Base-by-base conservation (phyloP, 2,113 vertebrate species). In the Tetrao urogallus region DNA sequence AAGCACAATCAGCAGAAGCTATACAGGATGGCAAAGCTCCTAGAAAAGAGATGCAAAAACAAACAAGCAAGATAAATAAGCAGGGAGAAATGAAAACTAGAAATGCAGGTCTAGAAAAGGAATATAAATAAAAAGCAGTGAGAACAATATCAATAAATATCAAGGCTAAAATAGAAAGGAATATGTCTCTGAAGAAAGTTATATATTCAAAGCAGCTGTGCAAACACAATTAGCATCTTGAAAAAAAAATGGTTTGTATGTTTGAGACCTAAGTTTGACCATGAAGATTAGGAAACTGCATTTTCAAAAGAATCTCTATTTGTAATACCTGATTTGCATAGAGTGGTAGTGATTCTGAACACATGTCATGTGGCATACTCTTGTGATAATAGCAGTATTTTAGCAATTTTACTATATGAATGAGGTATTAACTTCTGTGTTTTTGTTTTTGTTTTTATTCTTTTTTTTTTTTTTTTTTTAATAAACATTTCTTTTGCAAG, bases 381-480 rank as follows among this genome's bases (percentile, higher is more conserved):
- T 60, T 67, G 60, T 78, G 42, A 50, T 67, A 86, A 67, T 64
- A 56, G 38, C 24, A 73, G 28, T 93, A 88, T 92, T 92, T 92
- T 69, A 40, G 7, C 17, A 32, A 3, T 76, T 66, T 76, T 89
- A 36, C 69, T 85, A 25, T 5, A 30, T 80, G 20, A 4, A 83
- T 80, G 22, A 43, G 63, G 5, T 16, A 63, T 10, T 86, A 42
- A 34, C 30, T 88, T 34, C 52, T 73, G 4, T 3, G 3, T 28
- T 13, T 30, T 28, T 12, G 45, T 13, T 13, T 24, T 65, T 27
- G 28, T 7, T 42, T 10, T 38, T 38, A 36, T 36, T 36, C 36
- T 65, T 43, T 30, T 19, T 65, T 13, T 42, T 25, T 13, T 50
- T 25, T 50, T 6, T 65, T 60, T 10, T 76, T 92, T 80, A 76